Conservation (phyloP, 2,113 vertebrate genomes). For the Ranitomeya imitator region DNA sequence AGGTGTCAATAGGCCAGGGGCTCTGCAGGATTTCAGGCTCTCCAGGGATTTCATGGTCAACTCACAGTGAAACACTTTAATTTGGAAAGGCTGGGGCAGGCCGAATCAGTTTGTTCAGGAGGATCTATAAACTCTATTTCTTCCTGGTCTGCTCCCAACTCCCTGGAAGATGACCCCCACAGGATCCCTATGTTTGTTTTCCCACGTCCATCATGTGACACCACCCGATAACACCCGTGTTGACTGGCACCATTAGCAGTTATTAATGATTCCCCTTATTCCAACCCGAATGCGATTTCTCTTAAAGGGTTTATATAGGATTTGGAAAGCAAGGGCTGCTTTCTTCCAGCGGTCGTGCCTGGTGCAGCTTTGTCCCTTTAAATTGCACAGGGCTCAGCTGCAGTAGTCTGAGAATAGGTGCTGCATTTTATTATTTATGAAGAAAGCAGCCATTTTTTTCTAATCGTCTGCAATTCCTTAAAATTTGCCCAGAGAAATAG, state of each 20-base stretch:
- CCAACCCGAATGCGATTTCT: not conserved
- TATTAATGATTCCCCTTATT: not conserved
- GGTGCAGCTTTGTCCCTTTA: no score
- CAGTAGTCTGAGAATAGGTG: no score
- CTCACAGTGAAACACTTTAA: constrained; percentile 40
- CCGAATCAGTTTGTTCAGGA: constrained; percentile 21
- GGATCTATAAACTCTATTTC: not conserved
- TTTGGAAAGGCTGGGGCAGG: constrained; percentile 35
- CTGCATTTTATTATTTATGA: no score
- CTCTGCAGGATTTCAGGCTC: not conserved
- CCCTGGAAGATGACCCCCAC: not conserved
- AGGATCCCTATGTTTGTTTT: not conserved
- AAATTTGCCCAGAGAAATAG: no score
- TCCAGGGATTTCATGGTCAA: constrained; percentile 15
- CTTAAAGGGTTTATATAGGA: no score
- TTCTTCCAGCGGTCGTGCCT: no score
- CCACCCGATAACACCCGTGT: not conserved
- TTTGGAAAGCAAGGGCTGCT: no score
- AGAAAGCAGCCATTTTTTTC: no score
- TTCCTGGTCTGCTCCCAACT: not conserved
- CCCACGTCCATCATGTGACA: not conserved
- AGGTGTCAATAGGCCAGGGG: constrained; percentile 10
- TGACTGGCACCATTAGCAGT: not conserved
- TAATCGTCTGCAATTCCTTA: no score
- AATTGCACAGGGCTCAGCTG: no score